Evolutionary conservation across 2,113 vertebrate species (phyloP).

Genomic region (Arenaria interpres): DNA sequence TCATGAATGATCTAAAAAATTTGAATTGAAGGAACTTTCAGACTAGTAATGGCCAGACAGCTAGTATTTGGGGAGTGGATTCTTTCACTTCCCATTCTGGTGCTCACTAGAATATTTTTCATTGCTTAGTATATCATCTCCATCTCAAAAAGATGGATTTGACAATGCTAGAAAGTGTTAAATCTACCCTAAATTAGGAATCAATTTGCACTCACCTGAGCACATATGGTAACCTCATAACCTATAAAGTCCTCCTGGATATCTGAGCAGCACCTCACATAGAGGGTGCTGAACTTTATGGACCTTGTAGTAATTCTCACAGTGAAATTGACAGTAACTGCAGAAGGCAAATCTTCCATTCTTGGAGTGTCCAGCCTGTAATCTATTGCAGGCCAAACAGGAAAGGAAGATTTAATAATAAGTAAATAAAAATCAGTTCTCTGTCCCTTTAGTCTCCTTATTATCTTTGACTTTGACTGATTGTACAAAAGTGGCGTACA

Average conservation of each 20-base stretch:
- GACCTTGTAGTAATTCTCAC: not conserved
- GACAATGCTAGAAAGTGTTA: not conserved
- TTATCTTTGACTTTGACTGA: not conserved
- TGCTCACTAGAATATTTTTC: not conserved
- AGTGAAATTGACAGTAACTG: not conserved
- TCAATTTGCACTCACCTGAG: not conserved
- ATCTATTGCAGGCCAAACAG: not conserved
- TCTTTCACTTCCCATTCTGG: not conserved
- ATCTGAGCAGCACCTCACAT: not conserved
- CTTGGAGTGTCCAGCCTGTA: not conserved
- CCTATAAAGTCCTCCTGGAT: not conserved
- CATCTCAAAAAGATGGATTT: not conserved
- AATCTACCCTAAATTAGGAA: not conserved
- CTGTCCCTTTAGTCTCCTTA: not conserved
- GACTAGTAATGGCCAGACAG: not conserved
- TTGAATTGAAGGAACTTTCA: not conserved
- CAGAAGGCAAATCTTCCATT: not conserved
- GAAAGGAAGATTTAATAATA: not conserved
- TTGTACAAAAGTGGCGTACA: not conserved
- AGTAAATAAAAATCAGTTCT: not conserved
- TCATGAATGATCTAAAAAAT: not conserved
- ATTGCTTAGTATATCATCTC: not conserved
- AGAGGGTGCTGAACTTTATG: not conserved
- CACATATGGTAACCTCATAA: not conserved
- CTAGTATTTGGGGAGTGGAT: not conserved